A percentile compares a stretch with the other conserved stretches of the same genome.
Evolutionary conservation across 2,113 vertebrate species (phyloP).

Genomic region (Cepphus grylle): DNA sequence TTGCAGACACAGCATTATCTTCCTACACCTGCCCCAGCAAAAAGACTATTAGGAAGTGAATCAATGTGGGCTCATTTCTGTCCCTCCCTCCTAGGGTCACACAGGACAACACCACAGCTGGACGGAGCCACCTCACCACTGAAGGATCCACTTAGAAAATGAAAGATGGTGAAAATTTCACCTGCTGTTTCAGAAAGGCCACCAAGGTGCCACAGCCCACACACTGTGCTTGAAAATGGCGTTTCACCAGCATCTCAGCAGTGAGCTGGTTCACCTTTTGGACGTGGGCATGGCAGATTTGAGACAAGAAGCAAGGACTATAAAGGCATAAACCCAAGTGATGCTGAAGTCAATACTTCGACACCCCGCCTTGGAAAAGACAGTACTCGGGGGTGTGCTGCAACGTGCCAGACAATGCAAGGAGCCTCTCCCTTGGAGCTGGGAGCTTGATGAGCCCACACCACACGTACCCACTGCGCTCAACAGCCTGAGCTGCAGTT

Average conservation of each 20-base stretch:
- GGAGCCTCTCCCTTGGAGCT: neutral
- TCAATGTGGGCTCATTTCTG: rapidly evolving
- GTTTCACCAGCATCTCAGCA: neutral
- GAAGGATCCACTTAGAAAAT: neutral
- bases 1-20: neutral
- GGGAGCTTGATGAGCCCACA: neutral
- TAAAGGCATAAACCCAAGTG: neutral
- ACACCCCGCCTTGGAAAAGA: neutral
- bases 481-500: neutral
- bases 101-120: neutral
- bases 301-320: neutral
- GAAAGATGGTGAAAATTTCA: neutral
- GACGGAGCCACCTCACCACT: neutral
- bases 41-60: neutral
- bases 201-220: neutral
- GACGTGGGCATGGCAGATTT: neutral
- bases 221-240: neutral
- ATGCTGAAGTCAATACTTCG: neutral
- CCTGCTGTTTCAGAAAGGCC: neutral
- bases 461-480: rapidly evolving
- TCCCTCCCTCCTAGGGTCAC: neutral
- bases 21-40: neutral
- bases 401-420: rapidly evolving
- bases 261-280: neutral
- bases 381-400: neutral